Evolutionary conservation across 1,140 invertebrate genomes (phyloP).

Genomic region (Cepaea nemoralis): DNA sequence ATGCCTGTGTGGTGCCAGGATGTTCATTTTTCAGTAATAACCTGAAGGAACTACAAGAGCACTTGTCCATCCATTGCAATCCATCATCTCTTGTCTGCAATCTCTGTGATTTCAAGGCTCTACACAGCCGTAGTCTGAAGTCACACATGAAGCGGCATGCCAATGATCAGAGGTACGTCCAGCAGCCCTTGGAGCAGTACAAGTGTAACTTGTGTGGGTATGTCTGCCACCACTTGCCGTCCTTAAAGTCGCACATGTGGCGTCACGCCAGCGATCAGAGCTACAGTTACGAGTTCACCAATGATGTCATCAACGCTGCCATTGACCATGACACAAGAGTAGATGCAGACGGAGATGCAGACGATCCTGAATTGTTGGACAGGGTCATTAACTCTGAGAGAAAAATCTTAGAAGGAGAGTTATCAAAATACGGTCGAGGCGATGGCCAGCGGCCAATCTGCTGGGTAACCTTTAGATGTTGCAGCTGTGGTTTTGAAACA

Average conservation of each 20-base stretch:
- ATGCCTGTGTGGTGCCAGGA: constrained; percentile 28
- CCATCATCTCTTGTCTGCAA: constrained; percentile 63
- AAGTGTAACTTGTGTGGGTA: constrained; percentile 72
- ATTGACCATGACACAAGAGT: constrained; percentile 68
- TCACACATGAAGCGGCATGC: constrained; percentile 71
- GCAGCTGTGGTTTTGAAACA: constrained; percentile 72
- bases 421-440: constrained; percentile 45
- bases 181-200: constrained; percentile 71
- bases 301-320: constrained; percentile 70
- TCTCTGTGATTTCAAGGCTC: constrained; percentile 69
- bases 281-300: constrained; percentile 70
- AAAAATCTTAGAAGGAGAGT: constrained; percentile 58
- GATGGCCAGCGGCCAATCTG: constrained; percentile 54
- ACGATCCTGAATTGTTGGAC: constrained; percentile 55
- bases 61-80: constrained; percentile 52
- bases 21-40: constrained; percentile 29
- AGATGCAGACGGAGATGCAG: constrained; percentile 51
- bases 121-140: constrained; percentile 68
- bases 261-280: constrained; percentile 69
- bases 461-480: constrained; percentile 70
- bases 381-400: constrained; percentile 53
- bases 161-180: constrained; percentile 70
- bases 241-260: constrained; percentile 72
- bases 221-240: constrained; percentile 71
- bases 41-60: constrained; percentile 33